Percentiles rank a stretch among this genome's conserved stretches.
Conservation (phyloP, 2,113 vertebrate genomes). For the Proteles cristata region DNA sequence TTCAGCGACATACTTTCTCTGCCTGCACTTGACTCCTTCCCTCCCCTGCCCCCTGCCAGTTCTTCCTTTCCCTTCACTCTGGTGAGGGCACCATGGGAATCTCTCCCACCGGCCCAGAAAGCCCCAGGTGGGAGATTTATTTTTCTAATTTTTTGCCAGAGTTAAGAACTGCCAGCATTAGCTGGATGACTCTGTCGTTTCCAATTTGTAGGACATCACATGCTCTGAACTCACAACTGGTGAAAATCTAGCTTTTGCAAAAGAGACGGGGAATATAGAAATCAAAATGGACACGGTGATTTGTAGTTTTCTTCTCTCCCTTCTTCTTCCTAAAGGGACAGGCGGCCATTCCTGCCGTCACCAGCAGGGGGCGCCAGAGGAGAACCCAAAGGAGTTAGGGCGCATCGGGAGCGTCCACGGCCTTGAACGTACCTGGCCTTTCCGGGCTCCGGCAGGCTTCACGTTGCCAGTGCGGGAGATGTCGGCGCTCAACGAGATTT, state of each 20-base stretch:
- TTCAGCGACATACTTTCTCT: background rate
- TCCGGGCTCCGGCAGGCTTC: background rate
- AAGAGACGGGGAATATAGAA: background rate
- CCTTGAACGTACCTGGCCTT: slow-evolving; percentile 55
- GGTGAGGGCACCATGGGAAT: rapidly evolving
- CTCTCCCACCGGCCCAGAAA: background rate
- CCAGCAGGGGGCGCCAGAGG: slow-evolving; percentile 13
- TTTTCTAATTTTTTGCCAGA: background rate
- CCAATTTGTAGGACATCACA: too few relatives aligned
- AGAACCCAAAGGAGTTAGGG: rapidly evolving
- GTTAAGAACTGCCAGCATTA: background rate
- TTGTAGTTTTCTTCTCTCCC: background rate
- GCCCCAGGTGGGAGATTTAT: too few relatives aligned
- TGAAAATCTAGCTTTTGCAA: background rate
- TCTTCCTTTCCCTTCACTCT: background rate
- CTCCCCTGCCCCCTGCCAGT: rapidly evolving
- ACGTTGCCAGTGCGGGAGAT: slow-evolving; percentile 75
- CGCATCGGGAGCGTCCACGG: rapidly evolving
- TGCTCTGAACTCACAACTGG: background rate
- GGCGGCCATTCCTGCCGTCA: rapidly evolving
- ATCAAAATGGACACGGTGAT: background rate
- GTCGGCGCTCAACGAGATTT: slow-evolving; percentile 84
- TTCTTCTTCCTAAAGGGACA: background rate
- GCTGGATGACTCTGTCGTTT: background rate
- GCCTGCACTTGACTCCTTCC: rapidly evolving